These are phyloP conservation scores for Drosophila miranda DNA, from an alignment of 1,140 invertebrate genomes.

Conservation along the genomic window DNA sequence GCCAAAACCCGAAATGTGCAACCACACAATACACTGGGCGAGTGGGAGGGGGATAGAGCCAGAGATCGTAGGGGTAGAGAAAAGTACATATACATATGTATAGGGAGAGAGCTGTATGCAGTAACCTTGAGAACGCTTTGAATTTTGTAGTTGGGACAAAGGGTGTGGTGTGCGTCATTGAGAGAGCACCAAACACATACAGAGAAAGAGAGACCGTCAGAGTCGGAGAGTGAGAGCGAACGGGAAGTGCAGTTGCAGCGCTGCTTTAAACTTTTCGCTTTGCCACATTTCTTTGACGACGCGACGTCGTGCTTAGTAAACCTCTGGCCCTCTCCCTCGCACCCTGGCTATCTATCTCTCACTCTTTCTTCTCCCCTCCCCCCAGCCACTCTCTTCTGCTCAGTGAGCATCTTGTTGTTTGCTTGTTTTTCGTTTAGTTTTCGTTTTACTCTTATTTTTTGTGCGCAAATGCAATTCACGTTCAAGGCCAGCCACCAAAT, in stretches of 20 bases:
- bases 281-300: conserved; percentile 38
- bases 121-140: conserved; percentile 69
- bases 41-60: not conserved
- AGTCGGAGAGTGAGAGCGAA: conserved; percentile 1
- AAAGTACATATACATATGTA: not conserved
- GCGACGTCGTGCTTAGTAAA: conserved; percentile 3
- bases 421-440: conserved; percentile 32
- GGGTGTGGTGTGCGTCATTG: conserved; percentile 46
- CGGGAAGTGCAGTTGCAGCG: conserved; percentile 45
- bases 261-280: conserved; percentile 58
- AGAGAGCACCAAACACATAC: conserved; percentile 13
- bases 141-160: conserved; percentile 61
- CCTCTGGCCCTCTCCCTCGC: conserved; percentile 19
- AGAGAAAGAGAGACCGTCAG: not conserved
- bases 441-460: conserved; percentile 40
- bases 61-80: conserved; percentile 2
- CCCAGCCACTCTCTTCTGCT: not conserved
- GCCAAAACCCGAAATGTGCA: conserved; percentile 42
- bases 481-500: conserved; percentile 76
- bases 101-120: conserved; percentile 29
- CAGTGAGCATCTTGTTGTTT: conserved; percentile 34
- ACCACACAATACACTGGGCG: conserved; percentile 4
- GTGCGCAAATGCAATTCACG: conserved; percentile 81
- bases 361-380: conserved; percentile 6
- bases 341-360: conserved; percentile 28